Base-by-base conservation (phyloP, 2,888 invertebrate genomes). In the Mythimna loreyi region DNA sequence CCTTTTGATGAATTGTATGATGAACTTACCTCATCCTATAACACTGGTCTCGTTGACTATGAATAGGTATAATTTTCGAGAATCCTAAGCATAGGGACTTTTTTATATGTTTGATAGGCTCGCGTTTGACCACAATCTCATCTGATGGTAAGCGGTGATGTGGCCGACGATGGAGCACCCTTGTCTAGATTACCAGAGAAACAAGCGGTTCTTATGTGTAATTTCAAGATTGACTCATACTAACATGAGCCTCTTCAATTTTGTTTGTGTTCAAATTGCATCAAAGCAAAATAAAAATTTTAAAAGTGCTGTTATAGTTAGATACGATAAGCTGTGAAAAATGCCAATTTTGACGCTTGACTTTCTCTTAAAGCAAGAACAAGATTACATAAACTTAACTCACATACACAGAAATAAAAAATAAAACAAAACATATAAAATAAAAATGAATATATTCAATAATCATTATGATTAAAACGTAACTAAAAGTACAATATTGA, bases 371-470 rank as follows among this genome's bases (percentile, higher is more conserved):
- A 75, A 78, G 74, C 78, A 72, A 59, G 45, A 81, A 80, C 25
- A 70, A 71, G 28, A 78, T 73, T 85, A 73, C 13, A 70, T 60
- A 61, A 82, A 90, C 43, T 63, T 53, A 73, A 83, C 52, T 72
- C 71, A 83, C 81, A 86, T 81, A 72, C 90, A 92, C 89, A 90
- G 67, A 91, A 93, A 91, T 87, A 89, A 92, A 91, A 94, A 93
- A 95, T 93, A 91, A 96, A 96, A 94, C 93, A 91, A 94, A 94
- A 92, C 83, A 91, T 86, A 90, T 94, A 92, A 96, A 96, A 95
- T 95, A 96, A 94, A 95, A 94, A 93, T 93, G 94, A 94, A 94
- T 96, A 96, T 96, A 96, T 95, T 96, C 91, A 94, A 92, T 93
- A 91, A 93, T 91, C 87, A 91, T 92, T 92, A 93, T 88, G 92